These are phyloP conservation scores for Tapirus indicus DNA, from an alignment of 2,797 vertebrate genomes.

Conservation along the genomic window DNA sequence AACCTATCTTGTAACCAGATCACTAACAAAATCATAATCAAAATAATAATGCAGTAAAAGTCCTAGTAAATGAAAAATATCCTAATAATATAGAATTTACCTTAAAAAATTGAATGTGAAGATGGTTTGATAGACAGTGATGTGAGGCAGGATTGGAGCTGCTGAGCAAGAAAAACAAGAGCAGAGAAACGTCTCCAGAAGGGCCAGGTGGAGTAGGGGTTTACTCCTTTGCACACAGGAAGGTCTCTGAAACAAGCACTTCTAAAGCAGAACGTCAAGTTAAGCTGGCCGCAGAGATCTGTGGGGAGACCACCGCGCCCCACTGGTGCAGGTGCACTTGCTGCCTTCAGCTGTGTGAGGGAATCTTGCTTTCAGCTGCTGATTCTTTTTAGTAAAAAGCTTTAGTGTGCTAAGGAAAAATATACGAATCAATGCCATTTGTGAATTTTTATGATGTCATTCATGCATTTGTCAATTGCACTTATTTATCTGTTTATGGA, in stretches of 20 bases:
- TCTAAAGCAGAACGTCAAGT: not conserved
- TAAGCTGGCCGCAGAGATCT: not conserved
- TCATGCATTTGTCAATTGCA: not conserved
- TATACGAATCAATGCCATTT: accelerated
- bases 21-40: not conserved
- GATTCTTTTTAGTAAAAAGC: not conserved
- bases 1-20: not conserved
- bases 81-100: not conserved
- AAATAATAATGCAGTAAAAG: not conserved
- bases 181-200: not conserved
- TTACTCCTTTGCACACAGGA: not conserved
- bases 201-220: not conserved
- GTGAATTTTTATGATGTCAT: not conserved
- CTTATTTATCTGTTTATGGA: not conserved
- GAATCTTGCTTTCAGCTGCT: not conserved
- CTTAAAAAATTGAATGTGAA: not conserved
- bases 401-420: no score
- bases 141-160: not conserved
- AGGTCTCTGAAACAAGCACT: not conserved
- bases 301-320: no score
- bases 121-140: not conserved
- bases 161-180: not conserved
- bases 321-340: not conserved
- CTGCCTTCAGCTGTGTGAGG: not conserved
- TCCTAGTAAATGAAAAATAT: not conserved